phyloP scores from a whole-genome alignment of 1,140 invertebrate species.

The Eumeta japonica region DNA sequence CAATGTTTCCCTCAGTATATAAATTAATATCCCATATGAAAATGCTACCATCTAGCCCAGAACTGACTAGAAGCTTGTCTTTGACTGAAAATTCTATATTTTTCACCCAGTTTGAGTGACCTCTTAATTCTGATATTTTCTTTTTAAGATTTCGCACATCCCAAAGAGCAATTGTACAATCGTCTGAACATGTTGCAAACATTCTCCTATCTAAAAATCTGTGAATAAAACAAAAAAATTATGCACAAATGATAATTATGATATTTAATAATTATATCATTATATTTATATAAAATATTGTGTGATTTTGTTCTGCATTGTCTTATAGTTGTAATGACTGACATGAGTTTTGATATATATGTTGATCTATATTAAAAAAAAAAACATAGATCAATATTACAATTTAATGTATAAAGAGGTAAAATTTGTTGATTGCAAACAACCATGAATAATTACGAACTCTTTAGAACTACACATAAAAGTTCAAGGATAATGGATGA shows the following conservation, averaged over 20 bases:
- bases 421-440: slow-evolving; percentile 1
- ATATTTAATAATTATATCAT: no score
- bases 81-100: slow-evolving; percentile 91
- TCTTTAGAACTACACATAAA: no score
- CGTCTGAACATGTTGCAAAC: slow-evolving; percentile 93
- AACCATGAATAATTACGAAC: no score
- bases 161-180: slow-evolving; percentile 89
- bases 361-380: no score
- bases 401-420: background rate
- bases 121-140: slow-evolving; percentile 73
- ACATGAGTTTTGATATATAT: no score
- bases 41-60: slow-evolving; percentile 90
- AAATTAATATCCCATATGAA: slow-evolving; percentile 94
- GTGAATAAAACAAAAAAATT: background rate
- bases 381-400: no score
- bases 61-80: slow-evolving; percentile 83
- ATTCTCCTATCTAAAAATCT: slow-evolving; percentile 85
- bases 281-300: no score
- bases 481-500: no score
- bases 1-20: slow-evolving; percentile 73
- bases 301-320: no score
- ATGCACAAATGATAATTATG: no score
- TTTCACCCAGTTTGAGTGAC: slow-evolving; percentile 95
- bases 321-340: no score
- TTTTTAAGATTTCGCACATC: slow-evolving; percentile 82